Conservation (phyloP, 2,888 invertebrate species). For the Nebria brevicollis region DNA sequence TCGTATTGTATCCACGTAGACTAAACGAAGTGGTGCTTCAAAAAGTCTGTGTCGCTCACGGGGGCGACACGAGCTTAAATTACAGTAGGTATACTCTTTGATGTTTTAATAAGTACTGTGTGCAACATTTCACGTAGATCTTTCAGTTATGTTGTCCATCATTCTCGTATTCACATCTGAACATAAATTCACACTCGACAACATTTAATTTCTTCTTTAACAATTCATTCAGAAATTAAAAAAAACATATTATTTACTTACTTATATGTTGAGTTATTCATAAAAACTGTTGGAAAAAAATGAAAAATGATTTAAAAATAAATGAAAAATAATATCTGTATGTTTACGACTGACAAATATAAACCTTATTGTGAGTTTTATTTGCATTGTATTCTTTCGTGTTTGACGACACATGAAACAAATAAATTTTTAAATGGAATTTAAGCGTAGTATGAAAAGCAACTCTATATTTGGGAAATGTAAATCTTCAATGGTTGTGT, state of each 20-base stretch:
- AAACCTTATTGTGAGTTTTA: not conserved
- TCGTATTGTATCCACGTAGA: slow-evolving; percentile 16
- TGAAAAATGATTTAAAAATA: not conserved
- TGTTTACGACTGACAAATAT: slow-evolving; percentile 3
- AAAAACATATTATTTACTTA: too few species aligned
- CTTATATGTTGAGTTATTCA: too few species aligned
- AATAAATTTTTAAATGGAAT: slow-evolving; percentile 11
- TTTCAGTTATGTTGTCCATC: not conserved
- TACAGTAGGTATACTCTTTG: slow-evolving; percentile 34
- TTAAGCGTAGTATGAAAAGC: not conserved
- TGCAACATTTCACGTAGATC: not conserved
- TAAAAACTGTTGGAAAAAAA: too few species aligned
- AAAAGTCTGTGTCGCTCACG: slow-evolving; percentile 9
- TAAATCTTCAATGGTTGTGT: not conserved
- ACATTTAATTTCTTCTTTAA: not conserved
- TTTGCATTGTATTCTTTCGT: slow-evolving; percentile 12
- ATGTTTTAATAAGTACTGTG: slow-evolving; percentile 36
- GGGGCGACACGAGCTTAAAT: slow-evolving; percentile 25
- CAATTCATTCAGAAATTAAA: too few species aligned
- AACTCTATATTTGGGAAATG: not conserved
- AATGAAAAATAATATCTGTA: not conserved
- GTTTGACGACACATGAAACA: slow-evolving; percentile 5
- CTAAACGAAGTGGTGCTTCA: slow-evolving; percentile 23
- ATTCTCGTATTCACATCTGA: not conserved
- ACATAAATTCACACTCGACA: not conserved